Evolutionary conservation across 2,888 invertebrate species (phyloP), one percentile per base, ranked within the genome.

Genomic region (Papilio gigon): DNA sequence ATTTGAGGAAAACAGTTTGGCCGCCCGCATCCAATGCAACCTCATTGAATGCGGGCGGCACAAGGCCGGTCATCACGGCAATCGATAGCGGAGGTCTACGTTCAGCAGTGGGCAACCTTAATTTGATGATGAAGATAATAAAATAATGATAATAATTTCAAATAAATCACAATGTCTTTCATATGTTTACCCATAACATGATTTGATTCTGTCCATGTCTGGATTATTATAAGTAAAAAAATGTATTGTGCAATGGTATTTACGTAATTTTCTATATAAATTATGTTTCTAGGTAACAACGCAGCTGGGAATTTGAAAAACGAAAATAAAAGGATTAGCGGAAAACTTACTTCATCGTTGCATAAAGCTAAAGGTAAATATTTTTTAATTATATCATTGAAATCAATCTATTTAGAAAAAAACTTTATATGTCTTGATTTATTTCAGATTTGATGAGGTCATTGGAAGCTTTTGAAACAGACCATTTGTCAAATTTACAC

Each of bases 281-380:
- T 59, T 60, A 12, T 75, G 74, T 14, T 56, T 56, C 20, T 73
- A 88, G 90, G 88, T 76, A 88, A 88, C 73, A 91, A 90, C 76
- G 72, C 86, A 9, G 77, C 78, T 11, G 84, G 82, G 2, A 90
- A 89, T 72, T 85, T 87, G 44, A 91, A 91, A 74, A 91, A 91
- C 70, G 92, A 90, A 70, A 91, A 92, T 77, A 56, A 56, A 30
- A 56, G 53, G 30, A 56, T 56, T 9, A 17, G 53, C 1, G 53
- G 53, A 9, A 56, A 56, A 56, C 30, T 56, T n/a, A 56, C 53
- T 9, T 53, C 90, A 9, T 91, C 92, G 30, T 78, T 92, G 42
- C 92, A 91, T 74, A 92, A 91, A 79, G 91, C 92, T 65, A 89
- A 91, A 87, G 91, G 91, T 88, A 75, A 22, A 22, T 74, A 50